Conservation (phyloP, 2,888 invertebrate genomes). For the Nezara viridula region DNA sequence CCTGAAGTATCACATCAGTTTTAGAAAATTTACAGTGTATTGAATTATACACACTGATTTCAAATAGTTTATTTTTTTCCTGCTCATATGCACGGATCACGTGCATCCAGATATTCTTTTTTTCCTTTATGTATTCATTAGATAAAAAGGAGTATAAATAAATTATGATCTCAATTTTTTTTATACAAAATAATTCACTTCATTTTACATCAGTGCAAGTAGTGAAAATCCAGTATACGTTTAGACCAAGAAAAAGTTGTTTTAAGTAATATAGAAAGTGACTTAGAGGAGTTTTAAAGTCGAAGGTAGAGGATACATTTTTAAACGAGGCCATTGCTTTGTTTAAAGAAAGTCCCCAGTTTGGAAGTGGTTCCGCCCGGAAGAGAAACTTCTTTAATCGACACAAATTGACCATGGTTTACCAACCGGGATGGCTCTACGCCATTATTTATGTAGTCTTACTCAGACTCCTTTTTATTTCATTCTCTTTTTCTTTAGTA, state of each 20-base stretch:
- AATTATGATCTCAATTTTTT: too few relatives aligned
- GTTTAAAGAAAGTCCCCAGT: neutral
- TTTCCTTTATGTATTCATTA: too few relatives aligned
- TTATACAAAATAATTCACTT: too few relatives aligned
- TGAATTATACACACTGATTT: too few relatives aligned
- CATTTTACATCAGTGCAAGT: neutral
- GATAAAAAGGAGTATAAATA: too few relatives aligned
- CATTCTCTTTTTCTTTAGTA: neutral
- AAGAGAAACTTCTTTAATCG: neutral
- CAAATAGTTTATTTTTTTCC: too few relatives aligned
- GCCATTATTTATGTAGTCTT: neutral
- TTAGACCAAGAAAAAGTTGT: neutral
- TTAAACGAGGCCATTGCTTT: neutral
- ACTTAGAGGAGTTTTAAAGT: neutral
- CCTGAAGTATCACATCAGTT: too few relatives aligned
- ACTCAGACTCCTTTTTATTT: neutral
- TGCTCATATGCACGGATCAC: too few relatives aligned
- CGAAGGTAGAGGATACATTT: neutral
- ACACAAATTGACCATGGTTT: neutral
- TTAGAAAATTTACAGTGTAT: too few relatives aligned
- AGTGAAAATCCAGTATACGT: neutral
- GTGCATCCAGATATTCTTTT: too few relatives aligned
- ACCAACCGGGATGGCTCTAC: neutral
- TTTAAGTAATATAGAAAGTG: neutral
- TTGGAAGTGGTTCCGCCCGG: neutral